Conservation (phyloP, 2,888 invertebrate genomes). For the Agonopterix heracliana region DNA sequence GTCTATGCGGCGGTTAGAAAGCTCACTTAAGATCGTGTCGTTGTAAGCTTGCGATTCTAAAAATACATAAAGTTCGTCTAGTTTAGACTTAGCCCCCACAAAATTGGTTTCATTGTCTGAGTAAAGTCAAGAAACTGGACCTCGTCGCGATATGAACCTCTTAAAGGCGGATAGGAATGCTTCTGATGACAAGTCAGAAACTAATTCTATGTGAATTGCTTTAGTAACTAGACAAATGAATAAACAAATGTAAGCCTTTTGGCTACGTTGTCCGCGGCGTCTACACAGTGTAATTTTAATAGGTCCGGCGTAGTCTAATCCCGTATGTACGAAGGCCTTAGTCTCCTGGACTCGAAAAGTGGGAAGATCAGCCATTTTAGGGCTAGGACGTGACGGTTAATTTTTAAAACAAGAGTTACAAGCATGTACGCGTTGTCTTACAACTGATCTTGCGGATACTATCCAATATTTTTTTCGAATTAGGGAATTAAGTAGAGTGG, state of each 20-base stretch:
- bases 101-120: constrained; percentile 12
- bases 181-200: constrained; percentile 10
- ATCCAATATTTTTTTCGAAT: constrained; percentile 9
- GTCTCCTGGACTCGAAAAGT: constrained; percentile 2
- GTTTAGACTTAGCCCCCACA: constrained; percentile 2
- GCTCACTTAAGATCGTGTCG: not conserved
- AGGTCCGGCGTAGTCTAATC: constrained; percentile 11
- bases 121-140: constrained; percentile 11
- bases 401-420: constrained; percentile 2
- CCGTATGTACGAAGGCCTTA: constrained; percentile 12
- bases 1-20: not conserved
- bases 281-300: constrained; percentile 6
- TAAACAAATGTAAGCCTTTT: constrained; percentile 10
- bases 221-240: constrained; percentile 11
- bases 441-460: not conserved
- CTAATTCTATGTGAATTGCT: constrained; percentile 13
- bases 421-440: not conserved
- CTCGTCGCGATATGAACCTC: constrained; percentile 15
- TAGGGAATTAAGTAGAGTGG: constrained; percentile 7
- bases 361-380: constrained; percentile 3
- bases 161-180: constrained; percentile 14
- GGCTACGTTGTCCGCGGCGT: constrained; percentile 5
- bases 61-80: not conserved
- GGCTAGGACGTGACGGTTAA: not conserved
- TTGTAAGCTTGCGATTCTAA: no score